These are phyloP conservation scores for Labeo calbasu DNA, from an alignment of 2,797 vertebrate genomes.

Conservation along the genomic window DNA sequence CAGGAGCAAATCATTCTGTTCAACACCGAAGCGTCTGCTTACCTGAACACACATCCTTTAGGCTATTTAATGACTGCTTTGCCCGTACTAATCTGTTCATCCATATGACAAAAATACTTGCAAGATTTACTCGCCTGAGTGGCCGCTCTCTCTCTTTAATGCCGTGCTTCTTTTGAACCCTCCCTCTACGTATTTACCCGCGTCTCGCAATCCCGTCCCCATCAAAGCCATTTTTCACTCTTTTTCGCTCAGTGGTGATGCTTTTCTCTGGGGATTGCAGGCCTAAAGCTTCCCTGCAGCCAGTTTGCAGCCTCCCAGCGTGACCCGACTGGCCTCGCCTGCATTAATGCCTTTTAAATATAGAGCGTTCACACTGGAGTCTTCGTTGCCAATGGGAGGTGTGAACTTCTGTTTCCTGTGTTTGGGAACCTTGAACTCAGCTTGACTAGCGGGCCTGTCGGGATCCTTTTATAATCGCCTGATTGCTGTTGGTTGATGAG, in stretches of 20 bases:
- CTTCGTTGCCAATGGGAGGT: conserved; percentile 40
- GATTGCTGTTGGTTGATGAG: neutral
- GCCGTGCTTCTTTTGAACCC: conserved; percentile 43
- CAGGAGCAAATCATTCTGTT: conserved; percentile 47
- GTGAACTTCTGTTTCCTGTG: conserved; percentile 45
- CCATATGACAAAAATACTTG: conserved; percentile 61
- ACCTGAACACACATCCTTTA: conserved; percentile 56
- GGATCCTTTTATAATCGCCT: neutral
- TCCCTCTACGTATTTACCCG: conserved; percentile 62
- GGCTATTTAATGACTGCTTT: conserved; percentile 51
- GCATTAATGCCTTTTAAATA: conserved; percentile 72
- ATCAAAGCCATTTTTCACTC: conserved; percentile 71
- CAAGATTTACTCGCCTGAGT: conserved; percentile 58
- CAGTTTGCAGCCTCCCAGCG: conserved; percentile 68
- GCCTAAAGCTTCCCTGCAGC: conserved; percentile 78
- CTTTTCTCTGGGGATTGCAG: conserved; percentile 71
- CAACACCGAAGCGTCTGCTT: conserved; percentile 48
- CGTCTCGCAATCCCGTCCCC: conserved; percentile 63
- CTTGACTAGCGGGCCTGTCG: neutral
- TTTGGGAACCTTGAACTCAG: neutral
- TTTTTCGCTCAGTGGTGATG: conserved; percentile 68
- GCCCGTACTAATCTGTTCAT: conserved; percentile 56
- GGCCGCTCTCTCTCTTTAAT: conserved; percentile 40
- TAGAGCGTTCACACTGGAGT: conserved; percentile 63
- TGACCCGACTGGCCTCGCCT: conserved; percentile 69